Evolutionary conservation across 2,797 vertebrate species (phyloP), one percentile per base, ranked within the genome.

Genomic region (Chloroceryle amazona): DNA sequence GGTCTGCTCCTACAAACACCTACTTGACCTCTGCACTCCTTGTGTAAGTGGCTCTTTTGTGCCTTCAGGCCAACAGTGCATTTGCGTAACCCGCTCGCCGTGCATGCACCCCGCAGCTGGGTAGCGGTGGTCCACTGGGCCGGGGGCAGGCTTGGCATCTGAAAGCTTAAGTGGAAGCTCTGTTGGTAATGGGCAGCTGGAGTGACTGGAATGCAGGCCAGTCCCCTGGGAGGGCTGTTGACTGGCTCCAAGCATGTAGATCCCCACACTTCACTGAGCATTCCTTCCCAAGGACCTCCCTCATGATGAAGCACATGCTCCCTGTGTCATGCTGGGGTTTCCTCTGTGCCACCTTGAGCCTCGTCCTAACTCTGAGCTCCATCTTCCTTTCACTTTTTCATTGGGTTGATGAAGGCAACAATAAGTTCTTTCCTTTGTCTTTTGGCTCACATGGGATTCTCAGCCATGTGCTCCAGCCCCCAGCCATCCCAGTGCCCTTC

Each of bases 1-100:
- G 2, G 4, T 20, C 39, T 71, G 63, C 67, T 86, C 46, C 68
- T 39, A 9, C 51, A 52, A 26, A 55, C 12, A 37, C 9, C 55
- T 68, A 25, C 49, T 52, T 67, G 63, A 39, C 63, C 47, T 81
- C 55, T 47, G 75, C 7, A 3, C 41, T 55, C n/a, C 22, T 42
- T 10, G 15, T 78, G 11, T 51, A 41, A 81, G 67, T 37, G 55
- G 23, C 60, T 63, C 18, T 55, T 44, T 44, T 54, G 23, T 51
- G 57, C 71, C 31, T 51, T 46, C 37, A 28, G 75, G 57, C 46
- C 46, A 55, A n/a, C 25, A 17, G 19, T 11, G 2, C 3, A 0
- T 85, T 42, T 75, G 47, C 3, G 1, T 62, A 31, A 29, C 55
- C 31, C 1, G 0, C 41, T 65, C 0, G 0, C 46, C 11, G 31